Percentiles rank a stretch among this genome's conserved stretches.
Conservation (phyloP, 2,797 vertebrate genomes). For the Capromys pilorides region DNA sequence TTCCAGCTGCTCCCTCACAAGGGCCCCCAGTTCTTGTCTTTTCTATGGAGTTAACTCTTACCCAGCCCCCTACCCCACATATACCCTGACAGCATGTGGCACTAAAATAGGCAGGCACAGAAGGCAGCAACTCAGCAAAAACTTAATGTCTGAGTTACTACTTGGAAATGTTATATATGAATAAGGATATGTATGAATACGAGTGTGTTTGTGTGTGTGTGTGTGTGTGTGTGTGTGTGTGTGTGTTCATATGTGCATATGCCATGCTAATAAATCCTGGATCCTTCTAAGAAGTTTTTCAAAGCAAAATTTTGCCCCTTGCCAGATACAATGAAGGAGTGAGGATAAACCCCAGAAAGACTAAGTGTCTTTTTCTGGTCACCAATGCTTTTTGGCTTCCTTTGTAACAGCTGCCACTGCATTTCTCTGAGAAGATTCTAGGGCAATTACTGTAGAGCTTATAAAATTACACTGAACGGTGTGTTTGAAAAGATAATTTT, state of each 20-base stretch:
- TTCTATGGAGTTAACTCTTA: constrained; percentile 10
- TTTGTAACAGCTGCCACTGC: constrained; percentile 69
- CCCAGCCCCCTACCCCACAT: not conserved
- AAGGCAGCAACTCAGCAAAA: not conserved
- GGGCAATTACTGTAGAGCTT: constrained; percentile 52
- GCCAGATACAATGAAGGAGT: constrained; percentile 79
- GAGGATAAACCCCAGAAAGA: constrained; percentile 73
- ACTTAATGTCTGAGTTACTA: not conserved
- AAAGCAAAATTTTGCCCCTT: not conserved
- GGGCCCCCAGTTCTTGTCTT: constrained; percentile 49
- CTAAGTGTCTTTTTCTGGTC: constrained; percentile 71
- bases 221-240: not conserved
- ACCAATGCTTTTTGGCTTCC: constrained; percentile 65
- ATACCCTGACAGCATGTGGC: not conserved
- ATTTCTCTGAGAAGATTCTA: constrained; percentile 54
- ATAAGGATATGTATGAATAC: not conserved
- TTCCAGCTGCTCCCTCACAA: not conserved
- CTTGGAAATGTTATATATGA: constrained; percentile 1
- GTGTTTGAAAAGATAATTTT: constrained; percentile 72
- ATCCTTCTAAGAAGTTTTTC: constrained; percentile 67
- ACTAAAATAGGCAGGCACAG: not conserved
- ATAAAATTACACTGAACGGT: constrained; percentile 54
- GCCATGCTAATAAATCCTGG: constrained; percentile 24
- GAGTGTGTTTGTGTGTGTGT: not conserved
- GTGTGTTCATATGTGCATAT: not conserved